phyloP scores from a whole-genome alignment of 2,113 vertebrate species.

The Stegastes partitus region DNA sequence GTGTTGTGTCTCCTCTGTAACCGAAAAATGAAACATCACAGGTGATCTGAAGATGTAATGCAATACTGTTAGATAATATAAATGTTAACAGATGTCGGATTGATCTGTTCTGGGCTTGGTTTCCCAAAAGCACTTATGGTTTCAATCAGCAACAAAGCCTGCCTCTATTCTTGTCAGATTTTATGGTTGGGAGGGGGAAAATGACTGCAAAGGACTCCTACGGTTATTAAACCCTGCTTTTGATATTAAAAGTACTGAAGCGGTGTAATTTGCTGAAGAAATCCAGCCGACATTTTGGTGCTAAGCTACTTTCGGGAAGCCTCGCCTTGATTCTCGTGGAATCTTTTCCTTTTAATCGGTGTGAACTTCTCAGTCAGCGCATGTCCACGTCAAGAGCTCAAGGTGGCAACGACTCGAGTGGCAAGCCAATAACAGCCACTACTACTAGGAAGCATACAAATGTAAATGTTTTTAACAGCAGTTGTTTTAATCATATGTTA shows the following conservation, averaged over 20 bases:
- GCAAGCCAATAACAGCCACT: slow-evolving; percentile 45
- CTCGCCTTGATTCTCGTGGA: slow-evolving; percentile 58
- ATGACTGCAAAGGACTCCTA: neutral
- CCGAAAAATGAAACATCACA: slow-evolving; percentile 25
- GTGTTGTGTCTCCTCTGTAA: slow-evolving; percentile 28
- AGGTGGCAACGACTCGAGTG: slow-evolving; percentile 8
- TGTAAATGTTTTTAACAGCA: slow-evolving; percentile 63
- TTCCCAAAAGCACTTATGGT: slow-evolving; percentile 39
- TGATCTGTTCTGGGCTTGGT: slow-evolving; percentile 39
- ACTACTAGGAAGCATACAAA: slow-evolving; percentile 29
- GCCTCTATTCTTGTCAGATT: neutral
- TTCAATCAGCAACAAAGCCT: slow-evolving; percentile 2
- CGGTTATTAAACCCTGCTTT: neutral
- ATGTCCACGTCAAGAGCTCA: slow-evolving; percentile 12
- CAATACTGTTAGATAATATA: slow-evolving; percentile 42
- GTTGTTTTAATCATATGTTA: slow-evolving; percentile 62
- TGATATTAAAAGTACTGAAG: neutral
- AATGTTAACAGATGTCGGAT: slow-evolving; percentile 31
- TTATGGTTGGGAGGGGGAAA: slow-evolving; percentile 5
- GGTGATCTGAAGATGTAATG: slow-evolving; percentile 49
- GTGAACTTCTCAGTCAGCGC: slow-evolving; percentile 31
- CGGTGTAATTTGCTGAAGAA: neutral
- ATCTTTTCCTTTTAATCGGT: slow-evolving; percentile 45
- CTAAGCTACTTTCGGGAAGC: slow-evolving; percentile 54
- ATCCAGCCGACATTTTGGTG: slow-evolving; percentile 52